These are phyloP conservation scores for Gymnodraco acuticeps DNA, from an alignment of 2,797 vertebrate genomes.

Conservation along the genomic window DNA sequence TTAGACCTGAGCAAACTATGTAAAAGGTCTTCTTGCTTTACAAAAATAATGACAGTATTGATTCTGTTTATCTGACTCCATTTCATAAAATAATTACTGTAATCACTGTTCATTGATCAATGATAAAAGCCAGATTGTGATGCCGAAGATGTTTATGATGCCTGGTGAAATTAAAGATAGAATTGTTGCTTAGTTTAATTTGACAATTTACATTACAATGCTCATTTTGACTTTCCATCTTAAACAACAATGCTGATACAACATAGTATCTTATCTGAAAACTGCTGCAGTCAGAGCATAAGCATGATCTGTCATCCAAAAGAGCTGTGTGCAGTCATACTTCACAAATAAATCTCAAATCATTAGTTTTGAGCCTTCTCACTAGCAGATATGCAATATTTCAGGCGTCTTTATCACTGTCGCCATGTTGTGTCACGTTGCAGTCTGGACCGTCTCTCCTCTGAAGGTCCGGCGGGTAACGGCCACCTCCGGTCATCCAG, in stretches of 20 bases:
- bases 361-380: slow-evolving; percentile 3
- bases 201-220: not conserved
- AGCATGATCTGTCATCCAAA: slow-evolving; percentile 12
- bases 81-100: not conserved
- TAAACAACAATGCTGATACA: slow-evolving; percentile 6
- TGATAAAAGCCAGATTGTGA: not conserved
- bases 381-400: slow-evolving; percentile 13
- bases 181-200: not conserved
- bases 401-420: slow-evolving; percentile 15
- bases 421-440: slow-evolving; percentile 28
- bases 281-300: slow-evolving; percentile 22
- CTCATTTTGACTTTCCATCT: not conserved
- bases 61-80: not conserved
- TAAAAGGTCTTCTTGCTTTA: not conserved
- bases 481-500: slow-evolving; percentile 35
- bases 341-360: slow-evolving; percentile 31
- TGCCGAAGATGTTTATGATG: not conserved
- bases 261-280: not conserved
- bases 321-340: slow-evolving; percentile 33
- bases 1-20: not conserved
- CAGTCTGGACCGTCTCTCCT: slow-evolving; percentile 50
- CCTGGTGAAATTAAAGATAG: not conserved
- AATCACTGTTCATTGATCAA: slow-evolving; percentile 1
- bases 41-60: not conserved
- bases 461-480: slow-evolving; percentile 49